Evolutionary conservation across 2,888 invertebrate species (phyloP).

Genomic region (Drosophila sordidapex): DNA sequence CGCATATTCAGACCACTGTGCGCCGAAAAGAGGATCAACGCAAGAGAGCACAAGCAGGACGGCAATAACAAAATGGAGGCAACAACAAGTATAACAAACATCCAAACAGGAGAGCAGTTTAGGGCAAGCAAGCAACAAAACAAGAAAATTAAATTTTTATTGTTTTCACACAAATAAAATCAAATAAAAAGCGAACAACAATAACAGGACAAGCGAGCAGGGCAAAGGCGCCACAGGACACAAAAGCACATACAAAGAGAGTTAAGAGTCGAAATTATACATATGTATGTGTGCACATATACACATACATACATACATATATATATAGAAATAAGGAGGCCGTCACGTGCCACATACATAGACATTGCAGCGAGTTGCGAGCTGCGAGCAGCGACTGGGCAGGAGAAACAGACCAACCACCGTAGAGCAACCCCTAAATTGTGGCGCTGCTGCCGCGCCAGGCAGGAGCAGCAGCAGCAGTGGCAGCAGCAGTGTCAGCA

Average conservation of each 20-base stretch:
- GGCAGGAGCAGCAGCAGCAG: conserved; percentile 2
- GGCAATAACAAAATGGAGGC: conserved; percentile 47
- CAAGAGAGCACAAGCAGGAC: conserved; percentile 17
- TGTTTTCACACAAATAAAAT: conserved; percentile 82
- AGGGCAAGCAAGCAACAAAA: conserved; percentile 70
- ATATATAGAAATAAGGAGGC: conserved; percentile 35
- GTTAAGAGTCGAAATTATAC: conserved; percentile 23
- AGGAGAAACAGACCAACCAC: conserved; percentile 84
- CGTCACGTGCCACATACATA: conserved; percentile 64
- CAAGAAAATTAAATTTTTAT: conserved; percentile 84
- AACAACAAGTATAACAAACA: conserved; percentile 6
- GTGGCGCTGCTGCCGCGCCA: conserved; percentile 31
- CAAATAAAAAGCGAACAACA: conserved; percentile 81
- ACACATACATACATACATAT: background rate
- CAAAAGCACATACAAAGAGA: conserved; percentile 41
- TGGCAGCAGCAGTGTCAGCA: conserved; percentile 1
- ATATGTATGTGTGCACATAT: background rate
- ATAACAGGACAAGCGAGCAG: conserved; percentile 61
- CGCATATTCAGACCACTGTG: conserved; percentile 34
- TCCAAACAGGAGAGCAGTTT: conserved; percentile 52
- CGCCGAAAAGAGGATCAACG: conserved; percentile 33
- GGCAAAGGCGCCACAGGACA: conserved; percentile 64
- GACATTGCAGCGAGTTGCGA: conserved; percentile 39
- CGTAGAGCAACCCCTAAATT: conserved; percentile 82
- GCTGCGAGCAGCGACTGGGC: conserved; percentile 72